Conservation (phyloP, 1,140 invertebrate species). For the Alviniconcha marisindica region DNA sequence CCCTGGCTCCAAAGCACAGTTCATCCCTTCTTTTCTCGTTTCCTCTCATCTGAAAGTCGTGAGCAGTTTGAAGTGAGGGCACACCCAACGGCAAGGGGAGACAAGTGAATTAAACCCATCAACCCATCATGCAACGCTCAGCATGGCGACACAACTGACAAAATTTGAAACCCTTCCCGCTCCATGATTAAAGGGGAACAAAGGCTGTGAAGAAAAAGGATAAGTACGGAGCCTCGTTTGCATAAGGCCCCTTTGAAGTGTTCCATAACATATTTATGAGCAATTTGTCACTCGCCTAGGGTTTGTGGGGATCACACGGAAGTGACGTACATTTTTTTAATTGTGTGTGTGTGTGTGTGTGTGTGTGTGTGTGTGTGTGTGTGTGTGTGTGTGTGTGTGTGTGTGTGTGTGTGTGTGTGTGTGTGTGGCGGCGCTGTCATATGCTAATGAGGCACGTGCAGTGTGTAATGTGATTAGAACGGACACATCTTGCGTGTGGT, state of each 20-base stretch:
- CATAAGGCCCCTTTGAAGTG: not conserved
- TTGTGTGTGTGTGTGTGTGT: too few species aligned
- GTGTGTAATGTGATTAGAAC: not conserved
- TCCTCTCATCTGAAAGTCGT: not conserved
- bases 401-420: too few species aligned
- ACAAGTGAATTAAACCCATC: not conserved
- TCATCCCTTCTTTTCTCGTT: too few species aligned
- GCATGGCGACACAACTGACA: not conserved
- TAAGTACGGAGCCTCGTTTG: not conserved
- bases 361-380: too few species aligned
- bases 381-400: too few species aligned
- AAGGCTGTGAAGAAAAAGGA: not conserved
- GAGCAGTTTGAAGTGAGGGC: not conserved
- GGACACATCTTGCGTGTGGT: not conserved
- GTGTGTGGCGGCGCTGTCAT: not conserved
- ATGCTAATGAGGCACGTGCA: conserved; percentile 5
- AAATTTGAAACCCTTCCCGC: not conserved
- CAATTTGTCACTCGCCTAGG: not conserved
- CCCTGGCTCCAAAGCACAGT: too few species aligned
- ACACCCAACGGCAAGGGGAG: not conserved
- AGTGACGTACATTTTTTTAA: not conserved
- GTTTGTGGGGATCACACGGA: not conserved
- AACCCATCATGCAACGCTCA: not conserved
- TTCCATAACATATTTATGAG: conserved; percentile 9
- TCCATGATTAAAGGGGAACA: not conserved